These are phyloP conservation scores for Rugalucina vietnamica DNA, from an alignment of 2,888 invertebrate genomes.

Conservation along the genomic window DNA sequence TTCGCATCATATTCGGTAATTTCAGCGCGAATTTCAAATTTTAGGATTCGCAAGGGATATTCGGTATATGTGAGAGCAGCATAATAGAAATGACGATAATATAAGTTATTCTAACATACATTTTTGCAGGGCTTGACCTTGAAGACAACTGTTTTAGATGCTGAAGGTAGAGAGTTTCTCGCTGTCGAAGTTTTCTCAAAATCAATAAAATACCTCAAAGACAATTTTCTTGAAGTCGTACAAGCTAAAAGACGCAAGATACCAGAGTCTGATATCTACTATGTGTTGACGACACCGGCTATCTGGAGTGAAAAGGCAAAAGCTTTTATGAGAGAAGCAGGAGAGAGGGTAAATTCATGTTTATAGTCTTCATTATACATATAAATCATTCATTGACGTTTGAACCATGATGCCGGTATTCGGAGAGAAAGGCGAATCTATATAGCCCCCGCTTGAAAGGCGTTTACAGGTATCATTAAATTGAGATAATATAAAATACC, in stretches of 20 bases:
- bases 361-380: background rate
- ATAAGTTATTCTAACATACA: background rate
- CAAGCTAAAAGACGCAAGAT: slow-evolving; percentile 5
- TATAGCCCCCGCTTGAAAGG: too few species aligned
- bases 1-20: too few species aligned
- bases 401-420: too few species aligned
- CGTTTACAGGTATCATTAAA: background rate
- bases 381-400: too few species aligned
- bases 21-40: too few species aligned
- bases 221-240: slow-evolving; percentile 16
- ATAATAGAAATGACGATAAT: too few species aligned
- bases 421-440: too few species aligned
- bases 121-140: background rate
- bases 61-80: too few species aligned
- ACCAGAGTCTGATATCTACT: slow-evolving; percentile 35
- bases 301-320: slow-evolving; percentile 51
- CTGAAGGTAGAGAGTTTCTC: slow-evolving; percentile 30
- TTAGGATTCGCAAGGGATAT: too few species aligned
- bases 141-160: slow-evolving; percentile 21
- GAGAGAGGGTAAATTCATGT: slow-evolving; percentile 25
- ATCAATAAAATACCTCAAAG: slow-evolving; percentile 36
- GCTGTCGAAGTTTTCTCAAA: slow-evolving; percentile 31
- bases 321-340: slow-evolving; percentile 46
- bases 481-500: background rate
- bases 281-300: slow-evolving; percentile 48